Evolutionary conservation across 2,797 vertebrate genomes (phyloP), one percentile per base, ranked within the genome.

Genomic region (Limnodromus scolopaceus): DNA sequence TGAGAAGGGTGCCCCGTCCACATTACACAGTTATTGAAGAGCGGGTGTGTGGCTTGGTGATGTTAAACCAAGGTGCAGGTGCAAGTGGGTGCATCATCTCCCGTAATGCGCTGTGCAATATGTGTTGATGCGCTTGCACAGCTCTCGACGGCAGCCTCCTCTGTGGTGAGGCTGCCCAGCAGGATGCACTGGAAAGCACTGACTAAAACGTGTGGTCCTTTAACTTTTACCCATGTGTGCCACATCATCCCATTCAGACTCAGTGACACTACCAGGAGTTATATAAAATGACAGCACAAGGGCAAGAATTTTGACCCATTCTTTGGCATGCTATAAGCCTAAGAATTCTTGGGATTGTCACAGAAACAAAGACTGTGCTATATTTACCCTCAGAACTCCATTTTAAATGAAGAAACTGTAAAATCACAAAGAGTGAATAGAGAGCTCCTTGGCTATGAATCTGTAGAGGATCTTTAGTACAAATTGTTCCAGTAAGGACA

Each of bases 401-500:
- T 10, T 71, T 92, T 63, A 80, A 89, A 71, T 27, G 54, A 93
- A 91, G 53, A 83, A 92, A 81, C 19, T 83, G 49, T 77, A 92
- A 96, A 96, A 92, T 87, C 46, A 65, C 22, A 81, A 74, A 58
- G 5, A 80, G 72, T 45, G 39, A 92, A 71, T 38, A 80, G 14
- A 36, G 69, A 60, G 18, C 71, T 96, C 70, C 69, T 84, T 92
- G 43, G 78, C 69, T 96, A 51, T 46, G 30, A 79, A 46, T 91
- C 64, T 96, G 41, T 25, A 95, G 74, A 96, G 76, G 28, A 65
- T 89, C 74, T 63, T 36, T 5, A 80, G 95, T 71, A 97, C 95
- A 93, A 94, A 96, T 38, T 93, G 96, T 97, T 95, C 95, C 90
- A 94, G 53, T 58, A 89, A 96, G 86, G 81, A 88, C 84, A 90